These are phyloP conservation scores for Reticulitermes speratus DNA, from an alignment of 1,140 invertebrate genomes.

Conservation along the genomic window DNA sequence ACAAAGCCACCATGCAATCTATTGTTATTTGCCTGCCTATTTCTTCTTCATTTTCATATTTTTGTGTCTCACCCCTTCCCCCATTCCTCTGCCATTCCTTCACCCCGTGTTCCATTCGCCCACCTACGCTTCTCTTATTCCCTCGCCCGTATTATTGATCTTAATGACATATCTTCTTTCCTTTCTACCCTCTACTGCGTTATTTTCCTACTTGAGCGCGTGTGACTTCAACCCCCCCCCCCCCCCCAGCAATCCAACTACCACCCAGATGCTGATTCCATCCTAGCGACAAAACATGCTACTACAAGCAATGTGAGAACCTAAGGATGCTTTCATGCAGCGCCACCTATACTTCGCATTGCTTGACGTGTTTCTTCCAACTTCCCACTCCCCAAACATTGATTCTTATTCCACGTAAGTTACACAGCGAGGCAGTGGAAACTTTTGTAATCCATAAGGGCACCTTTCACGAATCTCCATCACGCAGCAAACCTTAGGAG, in stretches of 20 bases:
- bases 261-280: not conserved
- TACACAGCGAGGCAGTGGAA: not conserved
- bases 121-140: not conserved
- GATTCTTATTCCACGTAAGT: not conserved
- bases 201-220: not conserved
- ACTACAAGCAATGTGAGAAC: not conserved
- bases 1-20: slow-evolving; percentile 6
- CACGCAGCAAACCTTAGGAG: too few relatives aligned
- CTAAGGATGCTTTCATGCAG: not conserved
- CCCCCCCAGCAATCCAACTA: not conserved
- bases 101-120: not conserved
- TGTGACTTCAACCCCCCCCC: not conserved
- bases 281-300: slow-evolving; percentile 28
- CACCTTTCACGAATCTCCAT: too few relatives aligned
- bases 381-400: not conserved
- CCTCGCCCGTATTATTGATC: slow-evolving; percentile 33
- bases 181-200: not conserved
- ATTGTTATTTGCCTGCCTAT: slow-evolving; percentile 16
- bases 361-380: not conserved
- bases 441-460: not conserved
- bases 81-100: not conserved
- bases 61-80: not conserved
- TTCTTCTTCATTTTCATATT: slow-evolving; percentile 27
- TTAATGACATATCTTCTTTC: slow-evolving; percentile 35
- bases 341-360: not conserved